Base-by-base conservation (phyloP, 1,140 invertebrate genomes). In the Atta texana region DNA sequence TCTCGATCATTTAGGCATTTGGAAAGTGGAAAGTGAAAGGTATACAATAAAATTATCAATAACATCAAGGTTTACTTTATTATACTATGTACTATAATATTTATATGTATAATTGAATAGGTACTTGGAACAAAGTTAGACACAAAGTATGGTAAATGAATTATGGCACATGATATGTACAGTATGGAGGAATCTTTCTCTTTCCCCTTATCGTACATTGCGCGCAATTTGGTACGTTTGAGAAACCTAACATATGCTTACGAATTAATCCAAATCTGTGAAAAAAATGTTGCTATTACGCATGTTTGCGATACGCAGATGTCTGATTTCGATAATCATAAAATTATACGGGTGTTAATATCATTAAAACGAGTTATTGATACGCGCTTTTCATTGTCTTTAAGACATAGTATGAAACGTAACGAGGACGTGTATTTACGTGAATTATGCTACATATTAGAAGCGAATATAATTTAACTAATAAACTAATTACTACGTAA, bases 21-120 rank as follows among this genome's bases (percentile, higher is more conserved):
- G 24, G 55, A 84, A 16, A 55, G 39, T 74, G 55, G 69, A 84
- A 75, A 61, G 55, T 61, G 80, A 61, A 82, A 82, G 68, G 69
- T 66, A 21, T 71, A 81, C 44, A 71, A 91, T 72, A 71, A 88
- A 90, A 92, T 94, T 95, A 95, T 95, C 92, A 95, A 95, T 95
- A 95, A 95, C 95, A 95, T 95, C 94, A 92, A 95, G 94, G 94
- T 95, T 95, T 93, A 95, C 94, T 95, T 95, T 95, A 94, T 95
- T 94, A 93, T 94, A 94, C 93, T 93, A 94, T 94, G 93, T 94
- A 94, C 94, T 93, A 94, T 94, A 93, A 92, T 94, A 95, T 94
- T 95, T 94, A 95, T 31, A 31, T 31, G 3, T 31, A 31, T 95
- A 95, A 92, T 94, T 95, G 93, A 95, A 91, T 95, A 95, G 92